Conservation (phyloP, 2,113 vertebrate genomes). For the Hyperopisus bebe region DNA sequence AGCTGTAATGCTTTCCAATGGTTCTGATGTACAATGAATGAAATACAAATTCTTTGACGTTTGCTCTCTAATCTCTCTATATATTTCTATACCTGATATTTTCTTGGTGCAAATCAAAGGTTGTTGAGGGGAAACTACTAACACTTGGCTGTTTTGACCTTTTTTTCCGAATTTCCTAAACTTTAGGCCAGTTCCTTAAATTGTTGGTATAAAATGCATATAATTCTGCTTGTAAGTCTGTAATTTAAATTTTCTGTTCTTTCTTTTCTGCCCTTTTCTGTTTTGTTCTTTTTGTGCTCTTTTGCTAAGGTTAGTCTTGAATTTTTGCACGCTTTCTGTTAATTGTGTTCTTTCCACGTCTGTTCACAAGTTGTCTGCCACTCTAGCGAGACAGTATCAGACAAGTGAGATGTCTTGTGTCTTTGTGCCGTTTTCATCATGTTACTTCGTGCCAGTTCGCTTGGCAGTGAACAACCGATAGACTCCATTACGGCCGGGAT, state of each 20-base stretch:
- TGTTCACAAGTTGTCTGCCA: too few species aligned
- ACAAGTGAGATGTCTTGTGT: too few species aligned
- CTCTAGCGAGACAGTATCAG: too few species aligned
- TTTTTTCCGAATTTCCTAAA: neutral
- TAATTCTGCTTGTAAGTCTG: neutral
- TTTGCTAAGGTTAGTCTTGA: too few species aligned
- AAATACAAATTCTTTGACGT: neutral
- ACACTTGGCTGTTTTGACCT: neutral
- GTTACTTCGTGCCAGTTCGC: too few species aligned
- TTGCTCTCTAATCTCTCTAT: neutral
- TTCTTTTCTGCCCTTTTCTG: neutral
- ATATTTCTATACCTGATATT: neutral
- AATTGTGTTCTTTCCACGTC: too few species aligned
- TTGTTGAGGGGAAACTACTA: neutral
- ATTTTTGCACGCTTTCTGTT: too few species aligned
- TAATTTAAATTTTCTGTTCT: neutral
- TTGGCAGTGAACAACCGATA: too few species aligned
- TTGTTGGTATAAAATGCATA: neutral
- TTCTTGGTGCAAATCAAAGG: neutral
- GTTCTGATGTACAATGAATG: neutral
- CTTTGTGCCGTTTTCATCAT: too few species aligned
- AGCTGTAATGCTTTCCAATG: neutral
- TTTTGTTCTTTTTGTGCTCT: neutral
- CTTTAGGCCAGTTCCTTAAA: too few species aligned
- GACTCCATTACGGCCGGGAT: too few species aligned